phyloP scores from a whole-genome alignment of 64 coral and sea anemone species.

The Porites australiensis region DNA sequence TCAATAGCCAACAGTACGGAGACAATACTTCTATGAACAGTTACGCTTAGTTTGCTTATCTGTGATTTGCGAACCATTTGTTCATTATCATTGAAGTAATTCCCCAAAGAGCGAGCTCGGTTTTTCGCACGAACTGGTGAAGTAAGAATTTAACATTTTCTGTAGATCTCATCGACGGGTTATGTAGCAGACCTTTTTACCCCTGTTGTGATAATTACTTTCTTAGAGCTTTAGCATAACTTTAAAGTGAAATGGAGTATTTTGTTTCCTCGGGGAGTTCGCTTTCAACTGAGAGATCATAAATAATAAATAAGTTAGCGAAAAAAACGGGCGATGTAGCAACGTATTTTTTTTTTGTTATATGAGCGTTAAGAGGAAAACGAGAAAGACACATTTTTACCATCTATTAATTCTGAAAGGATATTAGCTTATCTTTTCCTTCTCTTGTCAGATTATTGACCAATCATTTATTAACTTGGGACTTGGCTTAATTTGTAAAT shows the following conservation, averaged over 20 bases:
- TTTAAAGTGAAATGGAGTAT: not conserved
- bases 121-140: not conserved
- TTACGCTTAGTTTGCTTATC: not conserved
- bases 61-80: not conserved
- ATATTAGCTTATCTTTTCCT: not conserved
- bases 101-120: not conserved
- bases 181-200: not conserved
- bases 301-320: conserved; percentile 1
- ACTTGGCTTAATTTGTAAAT: not conserved
- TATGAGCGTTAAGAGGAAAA: not conserved
- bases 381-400: no score
- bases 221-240: not conserved
- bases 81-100: not conserved
- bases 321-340: not conserved
- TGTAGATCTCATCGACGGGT: not conserved
- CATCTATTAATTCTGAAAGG: no score
- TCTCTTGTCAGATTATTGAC: not conserved
- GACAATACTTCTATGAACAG: not conserved
- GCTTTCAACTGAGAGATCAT: not conserved
- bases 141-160: not conserved
- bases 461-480: no score
- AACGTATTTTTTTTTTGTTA: not conserved
- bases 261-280: not conserved
- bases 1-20: not conserved
- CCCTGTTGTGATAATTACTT: conserved; percentile 23